Evolutionary conservation across 2,797 vertebrate species (phyloP), one percentile per base, ranked within the genome.

Genomic region (Sebastes diaconus): DNA sequence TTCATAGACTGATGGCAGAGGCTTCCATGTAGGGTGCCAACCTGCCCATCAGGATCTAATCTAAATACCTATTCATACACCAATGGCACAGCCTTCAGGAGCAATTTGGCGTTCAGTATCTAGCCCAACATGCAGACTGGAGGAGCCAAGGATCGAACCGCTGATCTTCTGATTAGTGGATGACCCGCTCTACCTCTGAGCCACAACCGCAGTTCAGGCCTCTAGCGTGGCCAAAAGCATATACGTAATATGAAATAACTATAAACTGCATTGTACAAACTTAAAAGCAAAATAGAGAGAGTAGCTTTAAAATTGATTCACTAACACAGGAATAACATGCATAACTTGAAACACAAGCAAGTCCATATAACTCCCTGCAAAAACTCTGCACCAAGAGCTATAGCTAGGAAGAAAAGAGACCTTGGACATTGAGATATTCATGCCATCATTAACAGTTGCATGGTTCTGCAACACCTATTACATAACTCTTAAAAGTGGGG

Each of bases 381-480:
- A 74, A 52, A 8, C 18, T 32, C 14, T 9, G 7, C 2, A 10
- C 8, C 24, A n/a, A 50, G 22, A 84, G n/a, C 11, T 24, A 42
- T 18, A 71, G 5, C 58, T 13, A 42, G 2, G n/a, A 52, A 52
- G 29, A 67, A 32, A 52, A 57, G 29, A 60, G 11, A 64, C 11
- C 11, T 60, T 27, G 24, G 30, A 68, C 16, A 61, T 50, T 24
- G 57, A 42, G 50, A 75, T 42, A 60, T 57, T 42, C 20, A 22
- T 39, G 57, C 52, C 8, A 1, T 61, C 42, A 16, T 36, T n/a
- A 71, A 77, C 50, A 34, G 36, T 65, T n/a, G 6, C 39, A 18
- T 52, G 30, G 50, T 34, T 77, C 60, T 50, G 78, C 14, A 54
- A 73, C 22, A 85, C 54, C 64, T 18, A 75, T 75, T 85, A 61